A percentile compares a stretch with the other conserved stretches of the same genome.
phyloP scores from a whole-genome alignment of 2,113 vertebrate genomes.

The Pholis gunnellus region DNA sequence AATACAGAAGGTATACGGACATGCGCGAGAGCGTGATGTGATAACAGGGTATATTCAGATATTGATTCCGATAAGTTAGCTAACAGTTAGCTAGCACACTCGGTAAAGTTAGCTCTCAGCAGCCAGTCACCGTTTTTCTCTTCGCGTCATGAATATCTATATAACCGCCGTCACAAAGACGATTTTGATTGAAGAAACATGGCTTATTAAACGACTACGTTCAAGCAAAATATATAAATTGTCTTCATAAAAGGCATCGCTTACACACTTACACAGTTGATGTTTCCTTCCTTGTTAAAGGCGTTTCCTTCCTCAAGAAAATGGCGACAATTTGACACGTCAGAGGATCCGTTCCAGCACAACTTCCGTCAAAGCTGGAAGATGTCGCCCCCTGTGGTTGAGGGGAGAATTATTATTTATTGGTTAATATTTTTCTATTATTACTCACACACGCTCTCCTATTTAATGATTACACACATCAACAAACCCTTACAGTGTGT shows the following conservation, averaged over 20 bases:
- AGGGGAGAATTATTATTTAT: neutral
- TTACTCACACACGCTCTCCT: neutral
- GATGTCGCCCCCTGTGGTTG: slow-evolving; percentile 47
- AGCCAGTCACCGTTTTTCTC: neutral
- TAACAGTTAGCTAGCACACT: neutral
- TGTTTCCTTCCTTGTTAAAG: slow-evolving; percentile 70
- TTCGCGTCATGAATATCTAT: neutral
- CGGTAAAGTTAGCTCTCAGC: slow-evolving; percentile 16
- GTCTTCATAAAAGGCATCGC: neutral
- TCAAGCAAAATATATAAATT: neutral
- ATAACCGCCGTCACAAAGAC: neutral
- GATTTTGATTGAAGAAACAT: neutral
- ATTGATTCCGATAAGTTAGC: neutral
- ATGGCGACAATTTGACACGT: slow-evolving; percentile 82
- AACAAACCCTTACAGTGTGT: neutral
- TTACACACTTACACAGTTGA: slow-evolving; percentile 55
- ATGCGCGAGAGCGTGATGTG: rapidly evolving
- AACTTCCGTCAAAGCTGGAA: slow-evolving; percentile 44
- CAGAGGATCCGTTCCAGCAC: slow-evolving; percentile 48
- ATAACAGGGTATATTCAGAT: neutral
- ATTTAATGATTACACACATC: neutral
- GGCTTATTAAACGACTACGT: neutral
- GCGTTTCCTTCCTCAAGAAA: slow-evolving; percentile 80
- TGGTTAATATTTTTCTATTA: too few relatives aligned
- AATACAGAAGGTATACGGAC: neutral